Conservation (phyloP, 2,888 invertebrate genomes). For the Latheticus oryzae region DNA sequence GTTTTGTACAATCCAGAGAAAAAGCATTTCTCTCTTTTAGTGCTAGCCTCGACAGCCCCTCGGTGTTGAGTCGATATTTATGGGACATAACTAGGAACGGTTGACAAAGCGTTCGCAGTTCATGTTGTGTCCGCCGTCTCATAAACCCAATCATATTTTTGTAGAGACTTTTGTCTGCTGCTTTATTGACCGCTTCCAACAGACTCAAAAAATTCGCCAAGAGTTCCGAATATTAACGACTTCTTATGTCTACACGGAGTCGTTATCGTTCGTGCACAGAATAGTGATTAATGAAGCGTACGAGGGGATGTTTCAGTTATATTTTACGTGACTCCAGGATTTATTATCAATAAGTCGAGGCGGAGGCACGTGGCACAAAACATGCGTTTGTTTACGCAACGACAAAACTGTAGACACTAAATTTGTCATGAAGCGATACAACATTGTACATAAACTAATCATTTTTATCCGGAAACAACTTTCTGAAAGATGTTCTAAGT, state of each 20-base stretch:
- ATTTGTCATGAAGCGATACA: background rate
- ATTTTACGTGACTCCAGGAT: conserved; percentile 39
- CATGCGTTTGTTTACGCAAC: conserved; percentile 8
- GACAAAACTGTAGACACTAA: background rate
- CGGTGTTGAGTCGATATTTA: conserved; percentile 56
- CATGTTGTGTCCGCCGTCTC: conserved; percentile 56
- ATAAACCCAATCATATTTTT: conserved; percentile 59
- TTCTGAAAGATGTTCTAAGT: no score
- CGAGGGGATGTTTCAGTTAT: conserved; percentile 37
- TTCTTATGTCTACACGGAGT: conserved; percentile 35
- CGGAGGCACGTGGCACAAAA: background rate
- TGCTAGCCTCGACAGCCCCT: conserved; percentile 50
- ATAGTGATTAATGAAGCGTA: conserved; percentile 37
- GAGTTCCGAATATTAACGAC: conserved; percentile 38
- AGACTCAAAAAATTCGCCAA: conserved; percentile 27
- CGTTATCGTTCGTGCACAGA: conserved; percentile 41
- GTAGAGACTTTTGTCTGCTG: conserved; percentile 55
- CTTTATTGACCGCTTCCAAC: conserved; percentile 48
- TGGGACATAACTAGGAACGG: conserved; percentile 52
- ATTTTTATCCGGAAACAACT: no score
- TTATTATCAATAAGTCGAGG: conserved; percentile 36
- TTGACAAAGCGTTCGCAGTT: conserved; percentile 57
- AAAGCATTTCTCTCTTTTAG: conserved; percentile 51
- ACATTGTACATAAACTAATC: no score
- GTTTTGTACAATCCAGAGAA: conserved; percentile 38